phyloP scores from a whole-genome alignment of 1,140 invertebrate genomes.

The Ditylenchus dipsaci region DNA sequence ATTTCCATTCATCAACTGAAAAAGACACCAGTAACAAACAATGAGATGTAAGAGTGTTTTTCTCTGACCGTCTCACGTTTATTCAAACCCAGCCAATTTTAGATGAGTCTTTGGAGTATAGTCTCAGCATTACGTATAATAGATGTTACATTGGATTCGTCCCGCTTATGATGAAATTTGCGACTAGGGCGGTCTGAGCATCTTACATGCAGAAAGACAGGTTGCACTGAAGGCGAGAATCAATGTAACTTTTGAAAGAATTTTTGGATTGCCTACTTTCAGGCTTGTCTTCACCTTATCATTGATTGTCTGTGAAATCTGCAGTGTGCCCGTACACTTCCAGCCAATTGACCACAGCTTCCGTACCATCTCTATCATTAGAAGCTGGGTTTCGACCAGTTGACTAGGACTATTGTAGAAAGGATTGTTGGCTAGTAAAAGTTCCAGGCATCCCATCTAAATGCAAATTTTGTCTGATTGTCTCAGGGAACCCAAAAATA shows the following conservation, averaged over 20 bases:
- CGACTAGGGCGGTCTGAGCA: constrained; percentile 4
- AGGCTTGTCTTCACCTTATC: background rate
- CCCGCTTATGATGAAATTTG: background rate
- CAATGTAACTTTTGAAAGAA: too few relatives aligned
- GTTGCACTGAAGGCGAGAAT: background rate
- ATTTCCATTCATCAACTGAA: too few relatives aligned
- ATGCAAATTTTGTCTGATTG: background rate
- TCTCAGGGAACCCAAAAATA: background rate
- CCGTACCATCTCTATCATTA: background rate
- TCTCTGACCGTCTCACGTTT: too few relatives aligned
- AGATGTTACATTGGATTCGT: background rate
- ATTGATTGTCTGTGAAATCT: background rate
- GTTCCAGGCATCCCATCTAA: constrained; percentile 8
- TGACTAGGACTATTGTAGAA: background rate
- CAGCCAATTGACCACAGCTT: constrained; percentile 2
- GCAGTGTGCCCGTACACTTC: background rate
- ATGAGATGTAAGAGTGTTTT: too few relatives aligned
- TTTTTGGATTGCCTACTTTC: too few relatives aligned
- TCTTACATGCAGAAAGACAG: background rate
- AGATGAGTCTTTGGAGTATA: too few relatives aligned
- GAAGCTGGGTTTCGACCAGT: background rate
- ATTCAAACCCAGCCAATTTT: too few relatives aligned
- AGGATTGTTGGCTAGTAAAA: background rate
- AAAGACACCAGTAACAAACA: too few relatives aligned
- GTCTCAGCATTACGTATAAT: too few relatives aligned